Percentiles rank a stretch among this genome's conserved stretches.
phyloP scores from a whole-genome alignment of 2,888 invertebrate genomes.

The Rambutsinella grinnellia region DNA sequence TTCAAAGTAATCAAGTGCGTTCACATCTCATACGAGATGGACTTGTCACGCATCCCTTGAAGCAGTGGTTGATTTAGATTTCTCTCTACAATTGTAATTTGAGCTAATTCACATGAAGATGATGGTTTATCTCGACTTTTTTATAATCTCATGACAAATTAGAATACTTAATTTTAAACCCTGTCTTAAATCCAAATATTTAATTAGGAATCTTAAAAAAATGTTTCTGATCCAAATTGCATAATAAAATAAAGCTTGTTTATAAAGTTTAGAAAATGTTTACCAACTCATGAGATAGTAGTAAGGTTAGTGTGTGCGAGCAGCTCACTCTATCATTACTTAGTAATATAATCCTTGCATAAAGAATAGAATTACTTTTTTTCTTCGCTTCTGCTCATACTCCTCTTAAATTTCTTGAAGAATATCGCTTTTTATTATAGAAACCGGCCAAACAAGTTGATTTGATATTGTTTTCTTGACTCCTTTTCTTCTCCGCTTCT shows the following conservation, averaged over 20 bases:
- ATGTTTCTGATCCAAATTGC: no score
- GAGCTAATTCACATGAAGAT: conserved; percentile 33
- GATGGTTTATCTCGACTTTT: no score
- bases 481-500: background rate
- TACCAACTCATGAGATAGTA: no score
- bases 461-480: conserved; percentile 11
- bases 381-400: background rate
- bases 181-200: no score
- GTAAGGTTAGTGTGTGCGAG: background rate
- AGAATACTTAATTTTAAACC: conserved; percentile 42
- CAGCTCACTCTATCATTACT: background rate
- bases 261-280: no score
- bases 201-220: no score
- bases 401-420: background rate
- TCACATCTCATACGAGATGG: no score
- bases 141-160: conserved; percentile 23
- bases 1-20: no score
- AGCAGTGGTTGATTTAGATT: conserved; percentile 7
- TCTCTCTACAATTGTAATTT: conserved; percentile 17
- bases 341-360: background rate
- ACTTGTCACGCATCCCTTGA: conserved; percentile 30
- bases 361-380: background rate
- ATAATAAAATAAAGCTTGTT: no score
- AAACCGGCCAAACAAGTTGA: conserved; percentile 51
- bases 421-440: background rate